Percentiles rank a stretch among this genome's conserved stretches.
phyloP scores from a whole-genome alignment of 2,113 vertebrate genomes.

The Phodopus roborovskii region DNA sequence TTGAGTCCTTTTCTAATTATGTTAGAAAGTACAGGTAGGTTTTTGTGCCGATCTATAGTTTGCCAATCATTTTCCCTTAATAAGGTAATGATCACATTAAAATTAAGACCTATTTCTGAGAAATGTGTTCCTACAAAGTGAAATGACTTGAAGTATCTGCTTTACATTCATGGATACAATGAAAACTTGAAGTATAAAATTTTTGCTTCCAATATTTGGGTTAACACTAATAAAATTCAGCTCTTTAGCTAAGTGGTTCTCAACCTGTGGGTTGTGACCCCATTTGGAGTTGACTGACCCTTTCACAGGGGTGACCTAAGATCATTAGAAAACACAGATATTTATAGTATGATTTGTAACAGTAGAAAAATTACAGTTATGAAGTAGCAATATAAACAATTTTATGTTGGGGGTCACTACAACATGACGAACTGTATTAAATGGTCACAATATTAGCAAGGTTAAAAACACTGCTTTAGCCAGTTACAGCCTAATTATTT shows the following conservation, averaged over 20 bases:
- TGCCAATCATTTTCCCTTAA: constrained; percentile 19
- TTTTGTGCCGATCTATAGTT: not conserved
- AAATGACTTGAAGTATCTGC: not conserved
- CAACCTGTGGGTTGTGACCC: not conserved
- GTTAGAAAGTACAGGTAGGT: not conserved
- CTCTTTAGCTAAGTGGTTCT: not conserved
- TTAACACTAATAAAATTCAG: constrained; percentile 14
- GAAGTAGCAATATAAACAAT: not conserved
- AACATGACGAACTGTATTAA: not conserved
- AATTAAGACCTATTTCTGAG: constrained; percentile 27
- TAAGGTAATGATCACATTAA: constrained; percentile 37
- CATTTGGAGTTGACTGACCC: not conserved
- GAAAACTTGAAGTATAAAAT: not conserved
- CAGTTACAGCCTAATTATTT: not conserved
- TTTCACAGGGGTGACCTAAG: not conserved
- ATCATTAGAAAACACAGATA: not conserved
- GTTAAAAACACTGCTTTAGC: not conserved
- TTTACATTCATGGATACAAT: not conserved
- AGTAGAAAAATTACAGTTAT: not conserved
- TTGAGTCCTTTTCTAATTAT: constrained; percentile 22
- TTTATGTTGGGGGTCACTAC: not conserved
- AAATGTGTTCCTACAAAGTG: not conserved
- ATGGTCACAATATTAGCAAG: not conserved
- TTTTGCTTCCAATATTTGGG: not conserved
- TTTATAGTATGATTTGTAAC: not conserved